Conservation (phyloP, 2,113 vertebrate genomes). For the Alosa alosa region DNA sequence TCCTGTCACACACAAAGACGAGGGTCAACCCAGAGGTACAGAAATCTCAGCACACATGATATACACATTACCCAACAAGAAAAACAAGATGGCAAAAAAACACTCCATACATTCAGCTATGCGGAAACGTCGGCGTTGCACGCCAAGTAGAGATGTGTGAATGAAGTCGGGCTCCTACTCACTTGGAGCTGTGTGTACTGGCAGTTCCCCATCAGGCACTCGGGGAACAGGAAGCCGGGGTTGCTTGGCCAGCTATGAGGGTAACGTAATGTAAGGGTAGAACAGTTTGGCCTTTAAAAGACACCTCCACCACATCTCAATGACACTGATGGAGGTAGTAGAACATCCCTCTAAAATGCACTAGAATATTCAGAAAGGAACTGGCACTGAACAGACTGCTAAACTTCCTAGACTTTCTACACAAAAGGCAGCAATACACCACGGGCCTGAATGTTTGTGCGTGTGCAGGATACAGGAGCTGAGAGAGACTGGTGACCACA, state of each 20-base stretch:
- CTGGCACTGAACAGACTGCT: too few species aligned
- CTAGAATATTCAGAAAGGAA: too few species aligned
- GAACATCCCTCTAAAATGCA: not conserved
- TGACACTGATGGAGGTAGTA: too few species aligned
- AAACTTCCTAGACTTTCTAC: not conserved
- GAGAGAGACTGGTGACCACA: slow-evolving; percentile 79
- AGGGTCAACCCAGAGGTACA: not conserved
- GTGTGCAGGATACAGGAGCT: slow-evolving; percentile 88
- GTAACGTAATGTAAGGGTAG: slow-evolving; percentile 73
- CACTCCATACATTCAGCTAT: not conserved
- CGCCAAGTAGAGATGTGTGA: not conserved
- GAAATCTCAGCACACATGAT: not conserved
- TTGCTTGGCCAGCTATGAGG: slow-evolving; percentile 87
- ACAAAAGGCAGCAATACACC: too few species aligned
- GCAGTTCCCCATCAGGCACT: slow-evolving; percentile 92
- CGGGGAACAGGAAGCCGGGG: slow-evolving; percentile 85
- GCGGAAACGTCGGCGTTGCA: not conserved
- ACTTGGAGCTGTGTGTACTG: slow-evolving; percentile 95
- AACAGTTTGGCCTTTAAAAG: not conserved
- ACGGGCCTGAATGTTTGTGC: not conserved
- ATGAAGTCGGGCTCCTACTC: slow-evolving; percentile 33
- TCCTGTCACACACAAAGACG: slow-evolving; percentile 69
- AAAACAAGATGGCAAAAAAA: not conserved
- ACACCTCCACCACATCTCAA: not conserved
- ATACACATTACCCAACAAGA: not conserved